A percentile compares a stretch with the other conserved stretches of the same genome.
phyloP scores from a whole-genome alignment of 1,140 invertebrate species.

The Papilio dardanus region DNA sequence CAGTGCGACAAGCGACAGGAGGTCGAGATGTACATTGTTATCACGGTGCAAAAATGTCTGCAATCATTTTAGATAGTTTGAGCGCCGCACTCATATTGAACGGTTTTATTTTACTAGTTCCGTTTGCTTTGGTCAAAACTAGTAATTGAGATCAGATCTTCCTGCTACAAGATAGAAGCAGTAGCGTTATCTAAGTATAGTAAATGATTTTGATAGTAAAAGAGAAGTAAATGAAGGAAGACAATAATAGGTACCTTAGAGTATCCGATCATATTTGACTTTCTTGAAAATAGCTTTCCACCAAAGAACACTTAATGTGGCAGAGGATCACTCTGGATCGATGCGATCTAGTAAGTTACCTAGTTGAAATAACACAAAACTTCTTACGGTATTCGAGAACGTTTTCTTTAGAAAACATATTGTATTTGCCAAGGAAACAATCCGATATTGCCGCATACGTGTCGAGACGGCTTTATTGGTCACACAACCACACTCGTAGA shows the following conservation, averaged over 20 bases:
- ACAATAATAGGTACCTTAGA: too few species aligned
- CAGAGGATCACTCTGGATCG: too few species aligned
- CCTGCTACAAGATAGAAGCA: neutral
- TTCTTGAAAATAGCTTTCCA: too few species aligned
- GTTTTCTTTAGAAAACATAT: neutral
- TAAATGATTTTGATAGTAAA: too few species aligned
- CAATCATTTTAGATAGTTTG: conserved; percentile 9
- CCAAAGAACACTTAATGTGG: too few species aligned
- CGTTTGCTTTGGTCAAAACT: too few species aligned
- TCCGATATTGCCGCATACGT: conserved; percentile 1
- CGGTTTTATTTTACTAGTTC: neutral
- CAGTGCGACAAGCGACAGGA: neutral
- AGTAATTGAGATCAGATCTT: neutral
- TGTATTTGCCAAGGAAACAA: conserved; percentile 11
- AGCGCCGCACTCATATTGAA: neutral
- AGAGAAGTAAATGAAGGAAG: too few species aligned
- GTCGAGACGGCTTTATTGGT: conserved; percentile 3
- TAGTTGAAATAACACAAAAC: neutral
- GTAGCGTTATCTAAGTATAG: too few species aligned
- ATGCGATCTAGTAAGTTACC: too few species aligned
- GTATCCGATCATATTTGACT: too few species aligned
- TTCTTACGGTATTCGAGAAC: neutral
- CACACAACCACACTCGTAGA: neutral
- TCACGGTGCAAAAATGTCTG: conserved; percentile 8
- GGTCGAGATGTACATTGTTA: neutral